Evolutionary conservation across 1,140 invertebrate species (phyloP), one percentile per base, ranked within the genome.

Genomic region (Rhopalosiphum maidis): DNA sequence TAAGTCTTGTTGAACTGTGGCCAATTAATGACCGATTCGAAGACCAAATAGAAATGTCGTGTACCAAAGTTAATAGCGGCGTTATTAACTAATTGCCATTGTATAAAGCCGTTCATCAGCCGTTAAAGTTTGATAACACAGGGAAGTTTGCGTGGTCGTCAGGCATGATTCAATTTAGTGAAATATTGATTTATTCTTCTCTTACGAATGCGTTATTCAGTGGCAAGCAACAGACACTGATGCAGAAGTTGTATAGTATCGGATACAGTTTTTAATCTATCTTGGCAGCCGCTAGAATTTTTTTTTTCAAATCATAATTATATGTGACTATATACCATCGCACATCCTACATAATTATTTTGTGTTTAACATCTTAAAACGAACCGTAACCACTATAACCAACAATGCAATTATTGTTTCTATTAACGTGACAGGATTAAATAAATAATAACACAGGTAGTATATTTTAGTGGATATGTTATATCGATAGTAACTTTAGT

Each of bases 391-490:
- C 15, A n/a, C 30, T 21, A 37, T 37, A 77, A n/a, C 15, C 60
- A 77, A 11, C 30, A 18, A 77, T 77, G 30, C 9, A 77, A 35
- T 77, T 77, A 77, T n/a, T n/a, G 15, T 77, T 77, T 77, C 60
- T n/a, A n/a, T n/a, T 77, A n/a, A 77, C 3, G 60, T n/a, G 30
- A n/a, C 15, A 77, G 60, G 15, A 35, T 77, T 18, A 35, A 77
- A 77, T n/a, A n/a, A 77, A 77, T 77, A 77, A 77, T n/a, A 68
- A n/a, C 15, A n/a, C 18, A 18, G 60, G 18, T 35, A 21, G n/a
- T 2, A 2, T 46, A 46, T 11, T 11, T 11, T 30, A 0, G 2
- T 30, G 3, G 2, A n/a, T n/a, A 3, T n/a, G n/a, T n/a, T 4
- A n/a, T 41, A 41, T 41, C 41, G 41, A 41, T 41, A 35, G 15